Conservation (phyloP, 2,797 vertebrate genomes). For the Pangasius djambal region DNA sequence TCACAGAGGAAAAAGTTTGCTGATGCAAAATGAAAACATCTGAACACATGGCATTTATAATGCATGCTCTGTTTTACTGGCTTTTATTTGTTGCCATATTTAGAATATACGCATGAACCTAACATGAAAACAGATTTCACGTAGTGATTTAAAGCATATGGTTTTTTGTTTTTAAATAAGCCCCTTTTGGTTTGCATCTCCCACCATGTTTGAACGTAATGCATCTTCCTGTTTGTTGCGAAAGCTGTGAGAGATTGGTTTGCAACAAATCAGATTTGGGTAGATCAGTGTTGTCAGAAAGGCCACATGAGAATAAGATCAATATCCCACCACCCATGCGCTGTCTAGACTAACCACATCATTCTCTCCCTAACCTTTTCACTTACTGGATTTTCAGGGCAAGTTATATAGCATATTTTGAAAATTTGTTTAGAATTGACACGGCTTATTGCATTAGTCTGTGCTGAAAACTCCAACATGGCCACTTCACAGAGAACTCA, state of each 20-base stretch:
- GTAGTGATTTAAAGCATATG: neutral
- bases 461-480: conserved; percentile 5
- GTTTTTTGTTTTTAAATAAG: neutral
- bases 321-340: neutral
- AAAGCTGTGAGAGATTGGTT: neutral
- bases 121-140: neutral
- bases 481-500: conserved; percentile 18
- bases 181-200: neutral
- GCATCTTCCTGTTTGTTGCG: conserved; percentile 14
- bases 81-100: neutral
- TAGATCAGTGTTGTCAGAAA: conserved; percentile 1
- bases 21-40: neutral
- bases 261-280: neutral
- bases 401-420: neutral
- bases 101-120: neutral
- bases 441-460: conserved; percentile 6
- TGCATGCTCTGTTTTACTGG: neutral
- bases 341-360: conserved; percentile 33
- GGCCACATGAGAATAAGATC: neutral
- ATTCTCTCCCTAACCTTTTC: conserved; percentile 8
- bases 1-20: neutral
- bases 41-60: conserved; percentile 22
- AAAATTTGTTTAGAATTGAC: neutral
- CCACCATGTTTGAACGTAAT: neutral
- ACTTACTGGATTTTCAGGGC: neutral